A percentile compares a stretch with the other conserved stretches of the same genome.
phyloP scores from a whole-genome alignment of 2,113 vertebrate species.

The Chaetops frenatus region DNA sequence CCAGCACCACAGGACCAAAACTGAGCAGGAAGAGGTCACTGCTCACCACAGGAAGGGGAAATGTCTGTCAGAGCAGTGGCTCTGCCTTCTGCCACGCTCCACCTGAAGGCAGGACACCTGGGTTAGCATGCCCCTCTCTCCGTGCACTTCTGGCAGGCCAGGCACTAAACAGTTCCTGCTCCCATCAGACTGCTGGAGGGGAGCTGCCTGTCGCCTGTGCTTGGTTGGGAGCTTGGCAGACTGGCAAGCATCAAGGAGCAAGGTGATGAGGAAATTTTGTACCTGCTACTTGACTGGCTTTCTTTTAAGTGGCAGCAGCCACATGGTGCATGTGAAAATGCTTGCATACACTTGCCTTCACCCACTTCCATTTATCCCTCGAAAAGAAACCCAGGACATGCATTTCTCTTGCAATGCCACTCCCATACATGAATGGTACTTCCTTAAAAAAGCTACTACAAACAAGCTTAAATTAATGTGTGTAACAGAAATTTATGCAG shows the following conservation, averaged over 20 bases:
- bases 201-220: background rate
- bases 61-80: background rate
- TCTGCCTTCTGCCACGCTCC: fast-evolving
- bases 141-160: background rate
- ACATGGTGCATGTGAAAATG: fast-evolving
- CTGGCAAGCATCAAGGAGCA: background rate
- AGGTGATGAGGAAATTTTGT: background rate
- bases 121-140: too few relatives aligned
- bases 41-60: background rate
- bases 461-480: background rate
- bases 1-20: background rate
- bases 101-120: background rate
- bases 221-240: background rate
- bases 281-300: background rate
- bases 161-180: background rate
- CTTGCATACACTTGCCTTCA: background rate
- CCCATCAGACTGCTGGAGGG: background rate
- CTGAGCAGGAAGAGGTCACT: background rate
- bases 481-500: background rate
- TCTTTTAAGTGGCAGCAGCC: background rate
- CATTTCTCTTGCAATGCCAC: background rate
- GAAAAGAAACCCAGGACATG: background rate
- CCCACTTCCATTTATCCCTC: background rate
- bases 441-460: background rate
- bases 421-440: background rate